These are phyloP conservation scores for Helicoverpa assulta DNA, from an alignment of 2,888 invertebrate genomes.

Conservation along the genomic window DNA sequence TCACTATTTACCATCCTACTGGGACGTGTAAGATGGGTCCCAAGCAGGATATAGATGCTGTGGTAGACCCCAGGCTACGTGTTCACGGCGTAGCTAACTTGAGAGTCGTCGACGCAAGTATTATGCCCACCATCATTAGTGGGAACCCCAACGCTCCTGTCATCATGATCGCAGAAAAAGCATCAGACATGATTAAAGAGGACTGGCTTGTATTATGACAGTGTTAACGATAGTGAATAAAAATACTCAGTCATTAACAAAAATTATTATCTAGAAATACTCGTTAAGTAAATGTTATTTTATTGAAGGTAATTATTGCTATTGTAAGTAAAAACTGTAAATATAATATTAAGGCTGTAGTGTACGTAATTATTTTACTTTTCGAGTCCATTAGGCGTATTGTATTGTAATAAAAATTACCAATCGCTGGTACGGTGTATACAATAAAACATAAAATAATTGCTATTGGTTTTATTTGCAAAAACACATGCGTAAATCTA, in stretches of 20 bases:
- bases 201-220: slow-evolving; percentile 93
- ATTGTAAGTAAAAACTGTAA: slow-evolving; percentile 53
- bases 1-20: slow-evolving; percentile 96
- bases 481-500: neutral
- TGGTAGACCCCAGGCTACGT: slow-evolving; percentile 94
- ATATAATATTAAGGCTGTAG: slow-evolving; percentile 52
- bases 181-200: slow-evolving; percentile 96
- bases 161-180: slow-evolving; percentile 97
- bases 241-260: slow-evolving; percentile 60
- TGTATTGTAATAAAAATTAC: slow-evolving; percentile 52
- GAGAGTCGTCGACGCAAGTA: slow-evolving; percentile 95
- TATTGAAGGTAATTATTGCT: slow-evolving; percentile 49
- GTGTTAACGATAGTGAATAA: slow-evolving; percentile 63
- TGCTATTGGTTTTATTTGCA: slow-evolving; percentile 35
- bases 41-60: slow-evolving; percentile 93
- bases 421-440: slow-evolving; percentile 46
- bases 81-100: slow-evolving; percentile 95
- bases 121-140: slow-evolving; percentile 97
- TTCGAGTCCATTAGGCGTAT: slow-evolving; percentile 39
- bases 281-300: slow-evolving; percentile 52
- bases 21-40: slow-evolving; percentile 97
- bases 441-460: slow-evolving; percentile 48
- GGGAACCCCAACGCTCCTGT: slow-evolving; percentile 97
- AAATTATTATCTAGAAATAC: slow-evolving; percentile 39
- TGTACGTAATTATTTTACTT: slow-evolving; percentile 54